Conservation (phyloP, 1,140 invertebrate genomes). For the Druon quercuslanigerum region DNA sequence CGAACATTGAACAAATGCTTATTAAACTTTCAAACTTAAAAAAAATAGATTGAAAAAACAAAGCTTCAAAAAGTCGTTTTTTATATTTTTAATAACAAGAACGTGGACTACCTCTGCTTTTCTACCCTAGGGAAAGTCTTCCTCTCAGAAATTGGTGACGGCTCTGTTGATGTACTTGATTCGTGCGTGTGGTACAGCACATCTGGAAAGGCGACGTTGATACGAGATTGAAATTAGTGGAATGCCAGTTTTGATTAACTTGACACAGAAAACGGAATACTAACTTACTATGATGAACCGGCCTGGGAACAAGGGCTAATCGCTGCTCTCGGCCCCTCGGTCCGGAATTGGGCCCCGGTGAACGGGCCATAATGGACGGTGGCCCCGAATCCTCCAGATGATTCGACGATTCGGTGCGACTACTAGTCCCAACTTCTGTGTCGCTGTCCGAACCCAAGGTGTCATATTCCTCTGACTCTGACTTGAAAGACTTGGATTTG, state of each 20-base stretch:
- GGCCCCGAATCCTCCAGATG: constrained; percentile 75
- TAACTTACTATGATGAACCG: constrained; percentile 80
- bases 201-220: constrained; percentile 64
- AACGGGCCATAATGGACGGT: constrained; percentile 66
- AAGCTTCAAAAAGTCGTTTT: too few relatives aligned
- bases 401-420: constrained; percentile 75
- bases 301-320: constrained; percentile 72
- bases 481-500: constrained; percentile 75
- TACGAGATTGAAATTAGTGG: constrained; percentile 43
- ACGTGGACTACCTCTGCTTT: constrained; percentile 64
- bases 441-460: constrained; percentile 79
- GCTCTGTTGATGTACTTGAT: constrained; percentile 77
- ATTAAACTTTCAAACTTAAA: too few relatives aligned
- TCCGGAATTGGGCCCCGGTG: constrained; percentile 67
- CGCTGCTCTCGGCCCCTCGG: constrained; percentile 67
- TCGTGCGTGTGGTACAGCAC: constrained; percentile 76
- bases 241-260: not conserved
- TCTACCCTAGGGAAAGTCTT: constrained; percentile 73
- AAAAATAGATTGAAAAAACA: too few relatives aligned
- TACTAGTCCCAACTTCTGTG: constrained; percentile 75
- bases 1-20: too few relatives aligned
- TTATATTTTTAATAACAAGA: too few relatives aligned
- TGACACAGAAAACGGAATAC: constrained; percentile 75
- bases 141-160: constrained; percentile 76
- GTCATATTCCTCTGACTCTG: constrained; percentile 80